Conservation (phyloP, 1,140 invertebrate species). For the Papilio polytes region DNA sequence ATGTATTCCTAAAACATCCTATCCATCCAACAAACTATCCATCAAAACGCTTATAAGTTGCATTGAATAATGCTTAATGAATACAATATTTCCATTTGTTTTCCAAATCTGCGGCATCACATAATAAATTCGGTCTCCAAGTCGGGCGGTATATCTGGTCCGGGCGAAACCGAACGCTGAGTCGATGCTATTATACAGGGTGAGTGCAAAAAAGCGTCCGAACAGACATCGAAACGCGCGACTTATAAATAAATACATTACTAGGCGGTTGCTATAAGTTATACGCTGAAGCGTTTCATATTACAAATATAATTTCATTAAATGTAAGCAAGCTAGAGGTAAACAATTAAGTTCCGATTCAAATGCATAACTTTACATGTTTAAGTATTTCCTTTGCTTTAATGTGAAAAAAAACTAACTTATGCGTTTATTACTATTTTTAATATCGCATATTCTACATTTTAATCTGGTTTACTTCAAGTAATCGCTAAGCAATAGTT, state of each 20-base stretch:
- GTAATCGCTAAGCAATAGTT: no score
- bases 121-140: slow-evolving; percentile 35
- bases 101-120: slow-evolving; percentile 4
- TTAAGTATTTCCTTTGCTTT: no score
- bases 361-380: no score
- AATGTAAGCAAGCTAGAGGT: neutral
- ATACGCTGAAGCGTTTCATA: slow-evolving; percentile 38
- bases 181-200: slow-evolving; percentile 59
- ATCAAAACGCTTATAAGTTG: slow-evolving; percentile 17
- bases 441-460: no score
- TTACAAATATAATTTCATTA: neutral
- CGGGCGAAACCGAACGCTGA: slow-evolving; percentile 64
- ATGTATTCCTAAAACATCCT: neutral
- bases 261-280: slow-evolving; percentile 42
- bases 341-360: neutral
- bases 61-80: slow-evolving; percentile 6
- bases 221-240: slow-evolving; percentile 66
- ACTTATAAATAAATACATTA: slow-evolving; percentile 81
- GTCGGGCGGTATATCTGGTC: slow-evolving; percentile 45
- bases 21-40: neutral
- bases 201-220: slow-evolving; percentile 73
- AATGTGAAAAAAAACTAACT: no score
- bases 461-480: no score
- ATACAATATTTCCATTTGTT: slow-evolving; percentile 31
- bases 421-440: no score